A percentile compares a stretch with the other conserved stretches of the same genome.
These are phyloP conservation scores for Sinocyclocheilus anshuiensis DNA, from an alignment of 2,113 vertebrate genomes.

Conservation along the genomic window DNA sequence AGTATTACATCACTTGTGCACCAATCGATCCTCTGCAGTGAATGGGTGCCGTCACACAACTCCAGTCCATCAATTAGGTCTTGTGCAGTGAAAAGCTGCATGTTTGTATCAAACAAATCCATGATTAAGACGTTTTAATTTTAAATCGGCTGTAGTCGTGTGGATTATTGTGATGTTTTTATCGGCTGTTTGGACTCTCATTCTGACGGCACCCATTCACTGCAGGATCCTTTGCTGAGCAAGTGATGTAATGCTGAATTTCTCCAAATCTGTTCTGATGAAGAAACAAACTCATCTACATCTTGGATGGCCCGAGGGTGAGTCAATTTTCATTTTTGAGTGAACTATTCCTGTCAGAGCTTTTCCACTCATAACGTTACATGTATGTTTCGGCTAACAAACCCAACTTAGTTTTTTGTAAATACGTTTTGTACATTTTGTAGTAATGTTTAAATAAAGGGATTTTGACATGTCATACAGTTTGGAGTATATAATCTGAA, in stretches of 20 bases:
- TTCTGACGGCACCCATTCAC: background rate
- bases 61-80: background rate
- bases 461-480: background rate
- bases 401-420: background rate
- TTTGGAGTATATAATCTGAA: slow-evolving; percentile 19
- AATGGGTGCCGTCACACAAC: background rate
- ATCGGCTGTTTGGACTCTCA: background rate
- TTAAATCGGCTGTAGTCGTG: background rate
- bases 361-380: background rate
- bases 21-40: no score
- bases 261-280: background rate
- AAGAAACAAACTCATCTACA: background rate
- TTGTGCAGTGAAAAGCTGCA: no score
- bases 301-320: background rate
- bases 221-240: background rate
- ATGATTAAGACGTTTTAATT: no score
- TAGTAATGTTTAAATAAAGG: slow-evolving; percentile 26
- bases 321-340: background rate
- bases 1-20: no score
- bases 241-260: background rate
- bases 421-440: slow-evolving; percentile 4
- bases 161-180: background rate
- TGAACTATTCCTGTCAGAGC: background rate
- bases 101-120: no score
- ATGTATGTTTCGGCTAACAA: background rate